These are phyloP conservation scores for Discoglossus pictus DNA, from an alignment of 2,797 vertebrate species.

Conservation along the genomic window DNA sequence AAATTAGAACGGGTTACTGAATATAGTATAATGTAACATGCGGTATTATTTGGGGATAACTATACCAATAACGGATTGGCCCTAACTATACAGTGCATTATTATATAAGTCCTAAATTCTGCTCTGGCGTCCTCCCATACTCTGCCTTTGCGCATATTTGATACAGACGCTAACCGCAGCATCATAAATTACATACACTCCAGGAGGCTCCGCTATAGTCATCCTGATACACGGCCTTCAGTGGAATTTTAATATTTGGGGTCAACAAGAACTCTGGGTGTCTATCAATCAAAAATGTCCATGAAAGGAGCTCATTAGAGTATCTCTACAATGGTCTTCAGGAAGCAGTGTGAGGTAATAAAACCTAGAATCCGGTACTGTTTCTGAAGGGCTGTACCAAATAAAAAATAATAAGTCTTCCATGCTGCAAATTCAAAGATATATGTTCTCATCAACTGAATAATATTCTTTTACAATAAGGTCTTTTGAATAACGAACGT, in stretches of 20 bases:
- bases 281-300: conserved; percentile 34
- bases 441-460: neutral
- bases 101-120: conserved; percentile 20
- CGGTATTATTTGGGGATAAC: too few species aligned
- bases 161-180: conserved; percentile 14
- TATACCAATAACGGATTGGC: too few species aligned
- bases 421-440: too few species aligned
- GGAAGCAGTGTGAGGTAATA: neutral
- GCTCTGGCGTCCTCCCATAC: conserved; percentile 14
- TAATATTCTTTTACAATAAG: too few species aligned
- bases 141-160: conserved; percentile 17
- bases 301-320: conserved; percentile 14
- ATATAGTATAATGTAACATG: too few species aligned
- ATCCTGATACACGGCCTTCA: conserved; percentile 17
- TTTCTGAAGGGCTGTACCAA: too few species aligned
- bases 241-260: conserved; percentile 22
- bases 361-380: too few species aligned
- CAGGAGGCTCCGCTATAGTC: conserved; percentile 23
- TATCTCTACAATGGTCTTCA: conserved; percentile 6
- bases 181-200: conserved; percentile 28
- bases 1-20: too few species aligned
- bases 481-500: too few species aligned
- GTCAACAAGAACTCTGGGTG: conserved; percentile 29
- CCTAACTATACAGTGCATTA: too few species aligned
- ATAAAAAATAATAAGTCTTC: too few species aligned